Evolutionary conservation across 2,888 invertebrate genomes (phyloP).

Genomic region (Ectropis crepuscularia): DNA sequence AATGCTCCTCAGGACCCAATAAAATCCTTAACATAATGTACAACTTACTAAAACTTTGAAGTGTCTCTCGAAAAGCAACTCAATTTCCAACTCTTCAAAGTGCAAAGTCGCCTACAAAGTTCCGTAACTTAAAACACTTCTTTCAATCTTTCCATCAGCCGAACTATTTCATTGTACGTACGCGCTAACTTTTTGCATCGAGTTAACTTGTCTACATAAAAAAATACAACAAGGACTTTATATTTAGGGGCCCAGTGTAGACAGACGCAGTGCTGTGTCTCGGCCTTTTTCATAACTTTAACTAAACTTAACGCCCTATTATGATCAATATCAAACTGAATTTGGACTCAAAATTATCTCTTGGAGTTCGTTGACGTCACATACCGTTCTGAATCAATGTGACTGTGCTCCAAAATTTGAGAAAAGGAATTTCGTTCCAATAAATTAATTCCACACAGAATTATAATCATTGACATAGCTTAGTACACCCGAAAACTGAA

Average conservation of each 20-base stretch:
- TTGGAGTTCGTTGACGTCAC: too few species aligned
- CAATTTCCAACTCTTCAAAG: conserved; percentile 17
- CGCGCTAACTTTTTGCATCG: conserved; percentile 38
- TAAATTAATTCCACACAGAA: too few species aligned
- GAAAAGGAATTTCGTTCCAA: too few species aligned
- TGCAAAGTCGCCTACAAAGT: conserved; percentile 17
- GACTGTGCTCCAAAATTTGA: too few species aligned
- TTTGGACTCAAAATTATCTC: too few species aligned
- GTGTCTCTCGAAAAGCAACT: conserved; percentile 13
- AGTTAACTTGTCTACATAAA: conserved; percentile 40
- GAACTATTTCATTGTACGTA: conserved; percentile 39
- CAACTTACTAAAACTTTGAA: conserved; percentile 4
- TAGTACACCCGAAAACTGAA: too few species aligned
- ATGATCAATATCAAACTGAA: too few species aligned
- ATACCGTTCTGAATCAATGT: too few species aligned
- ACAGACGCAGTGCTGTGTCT: conserved; percentile 4
- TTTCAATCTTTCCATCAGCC: conserved; percentile 32
- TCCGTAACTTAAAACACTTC: conserved; percentile 29
- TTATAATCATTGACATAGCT: too few species aligned
- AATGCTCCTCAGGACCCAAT: not conserved
- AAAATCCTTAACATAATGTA: not conserved
- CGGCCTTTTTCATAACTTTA: too few species aligned
- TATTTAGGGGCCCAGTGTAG: conserved; percentile 13
- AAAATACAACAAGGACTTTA: conserved; percentile 36
- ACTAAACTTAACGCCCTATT: too few species aligned